A percentile compares a stretch with the other conserved stretches of the same genome.
Conservation (phyloP, 2,797 vertebrate genomes). For the Natrix natrix region DNA sequence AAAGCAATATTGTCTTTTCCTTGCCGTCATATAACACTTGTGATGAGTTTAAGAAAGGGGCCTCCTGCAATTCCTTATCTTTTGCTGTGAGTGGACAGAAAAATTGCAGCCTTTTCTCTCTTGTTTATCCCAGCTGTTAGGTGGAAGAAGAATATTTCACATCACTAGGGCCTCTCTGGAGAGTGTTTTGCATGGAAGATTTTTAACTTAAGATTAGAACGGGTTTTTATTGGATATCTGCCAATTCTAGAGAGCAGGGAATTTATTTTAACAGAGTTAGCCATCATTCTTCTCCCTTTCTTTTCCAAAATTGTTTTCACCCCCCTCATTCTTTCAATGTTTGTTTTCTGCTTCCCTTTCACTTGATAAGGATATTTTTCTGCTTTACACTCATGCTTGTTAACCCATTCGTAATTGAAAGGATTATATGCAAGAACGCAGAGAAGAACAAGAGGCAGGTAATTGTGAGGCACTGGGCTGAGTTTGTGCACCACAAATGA, state of each 20-base stretch:
- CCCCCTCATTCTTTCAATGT: conserved; percentile 21
- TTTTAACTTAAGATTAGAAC: conserved; percentile 64
- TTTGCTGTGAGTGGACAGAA: neutral
- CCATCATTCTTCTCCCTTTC: conserved; percentile 52
- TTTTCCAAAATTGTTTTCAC: neutral
- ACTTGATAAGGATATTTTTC: conserved; percentile 8
- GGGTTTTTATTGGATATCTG: conserved; percentile 68
- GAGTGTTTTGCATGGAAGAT: conserved; percentile 60
- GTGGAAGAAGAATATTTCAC: conserved; percentile 43
- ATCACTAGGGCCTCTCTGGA: conserved; percentile 47
- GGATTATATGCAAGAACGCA: conserved; percentile 5
- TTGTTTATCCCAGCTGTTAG: neutral
- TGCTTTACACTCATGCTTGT: accelerated
- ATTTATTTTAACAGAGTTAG: conserved; percentile 53
- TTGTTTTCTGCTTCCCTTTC: neutral
- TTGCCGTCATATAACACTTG: neutral
- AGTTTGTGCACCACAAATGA: neutral
- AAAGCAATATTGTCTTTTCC: neutral
- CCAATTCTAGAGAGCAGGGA: conserved; percentile 59
- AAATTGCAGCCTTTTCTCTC: neutral
- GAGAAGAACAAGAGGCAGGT: neutral
- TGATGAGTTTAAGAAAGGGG: neutral
- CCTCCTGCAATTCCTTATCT: neutral
- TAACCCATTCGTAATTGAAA: conserved; percentile 6
- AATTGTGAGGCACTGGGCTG: neutral